Base-by-base conservation (phyloP, 2,888 invertebrate species). In the Mellilla xanthometata region DNA sequence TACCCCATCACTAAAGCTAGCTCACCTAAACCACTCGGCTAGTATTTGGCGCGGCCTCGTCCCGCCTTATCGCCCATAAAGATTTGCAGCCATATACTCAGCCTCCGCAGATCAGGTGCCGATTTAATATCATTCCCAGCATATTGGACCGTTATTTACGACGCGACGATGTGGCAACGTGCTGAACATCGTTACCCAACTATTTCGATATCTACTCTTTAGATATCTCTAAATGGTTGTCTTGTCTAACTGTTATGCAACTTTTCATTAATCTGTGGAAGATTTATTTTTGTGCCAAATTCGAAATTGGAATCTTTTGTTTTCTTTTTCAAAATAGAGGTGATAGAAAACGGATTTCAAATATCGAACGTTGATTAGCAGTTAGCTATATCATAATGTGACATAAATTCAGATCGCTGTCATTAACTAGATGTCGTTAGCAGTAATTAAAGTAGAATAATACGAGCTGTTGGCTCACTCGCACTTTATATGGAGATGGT, bases 21-120 rank as follows among this genome's bases (percentile, higher is more conserved):
- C 66, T 63, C 63, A 60, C 56, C 70, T 70, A 71, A 71, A 70
- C 60, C 63, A 69, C 66, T 47, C 58, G 49, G 56, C 49, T 54
- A 56, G 65, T 65, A 64, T 68, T 68, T 65, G 65, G 63, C 61
- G 52, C 65, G 72, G 72, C 73, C 74, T 76, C 72, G 70, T 57
- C 44, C 56, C 40, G 58, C 60, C 68, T 68, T 68, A 68, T 65
- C 72, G 62, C 57, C 62, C 58, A 55, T 58, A 66, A 60, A 59
- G 57, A 62, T 60, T 62, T 62, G 60, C 61, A 58, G 60, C 61
- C 55, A 62, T 63, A 61, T 65, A 58, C 60, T 60, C 49, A 52
- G 51, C 52, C 39, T 30, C 12, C 54, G 56, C 55, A 54, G 60
- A 62, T 65, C 62, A 54, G 52, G 58, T 62, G 62, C 61, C 63